These are phyloP conservation scores for Spea multiplicata DNA, from an alignment of 2,113 vertebrate genomes.

Conservation along the genomic window DNA sequence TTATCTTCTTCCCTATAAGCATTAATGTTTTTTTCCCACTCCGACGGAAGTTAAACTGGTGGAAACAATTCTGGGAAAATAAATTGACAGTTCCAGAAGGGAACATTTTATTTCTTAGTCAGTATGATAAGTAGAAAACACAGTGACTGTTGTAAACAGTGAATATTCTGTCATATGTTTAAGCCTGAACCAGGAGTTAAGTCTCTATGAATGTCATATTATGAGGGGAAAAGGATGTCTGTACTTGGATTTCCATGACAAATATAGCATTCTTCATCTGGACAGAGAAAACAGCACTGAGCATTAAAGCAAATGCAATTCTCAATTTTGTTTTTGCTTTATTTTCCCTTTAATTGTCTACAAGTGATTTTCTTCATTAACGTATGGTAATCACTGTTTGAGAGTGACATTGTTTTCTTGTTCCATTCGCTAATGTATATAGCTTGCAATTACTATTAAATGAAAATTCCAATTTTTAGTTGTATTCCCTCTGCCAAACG, in stretches of 20 bases:
- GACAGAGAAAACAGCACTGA: background rate
- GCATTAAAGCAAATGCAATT: too few species aligned
- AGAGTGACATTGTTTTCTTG: too few species aligned
- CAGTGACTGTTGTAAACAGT: slow-evolving; percentile 56
- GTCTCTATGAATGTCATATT: background rate
- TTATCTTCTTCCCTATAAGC: slow-evolving; percentile 82
- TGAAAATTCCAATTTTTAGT: too few species aligned
- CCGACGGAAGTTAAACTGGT: slow-evolving; percentile 69
- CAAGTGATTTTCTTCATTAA: too few species aligned
- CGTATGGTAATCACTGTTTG: too few species aligned
- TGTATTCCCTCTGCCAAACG: too few species aligned
- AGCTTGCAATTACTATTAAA: too few species aligned
- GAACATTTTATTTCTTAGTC: slow-evolving; percentile 53
- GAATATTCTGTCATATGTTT: slow-evolving; percentile 40
- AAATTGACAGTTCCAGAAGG: slow-evolving; percentile 68
- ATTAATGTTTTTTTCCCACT: slow-evolving; percentile 56
- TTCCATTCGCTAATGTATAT: too few species aligned
- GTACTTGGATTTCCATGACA: background rate
- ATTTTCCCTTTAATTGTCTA: too few species aligned
- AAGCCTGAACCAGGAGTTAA: background rate
- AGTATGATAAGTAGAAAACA: slow-evolving; percentile 48
- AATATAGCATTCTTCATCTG: background rate
- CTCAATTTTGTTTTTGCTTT: too few species aligned
- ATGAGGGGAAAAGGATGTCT: background rate
- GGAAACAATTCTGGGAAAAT: slow-evolving; percentile 70